Evolutionary conservation across 2,888 invertebrate genomes (phyloP), one percentile per base, ranked within the genome.

Genomic region (Imbricaverruca yamaguchii): DNA sequence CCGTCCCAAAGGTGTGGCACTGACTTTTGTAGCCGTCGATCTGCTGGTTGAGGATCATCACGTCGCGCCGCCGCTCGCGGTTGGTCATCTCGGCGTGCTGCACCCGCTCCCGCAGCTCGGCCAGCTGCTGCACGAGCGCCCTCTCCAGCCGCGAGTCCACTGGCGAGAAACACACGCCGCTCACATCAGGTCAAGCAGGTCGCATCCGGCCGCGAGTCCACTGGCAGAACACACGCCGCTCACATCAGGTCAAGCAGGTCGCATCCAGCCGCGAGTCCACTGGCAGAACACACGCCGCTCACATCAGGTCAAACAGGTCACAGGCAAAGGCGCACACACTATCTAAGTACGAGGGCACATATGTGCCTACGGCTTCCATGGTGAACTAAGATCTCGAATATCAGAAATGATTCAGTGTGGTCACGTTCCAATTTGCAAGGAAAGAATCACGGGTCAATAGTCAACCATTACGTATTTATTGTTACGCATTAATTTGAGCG

Each of bases 21-120:
- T 83, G 18, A 83, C 80, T 55, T 81, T 67, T 55, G 83, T 89
- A 88, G 78, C 90, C 90, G 82, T 93, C 88, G 85, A 92, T 92
- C 85, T 91, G 91, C 0, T 91, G 90, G 39, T 69, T 39, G 55
- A 93, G 87, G 82, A 91, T 88, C 83, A 92, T 91, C 12, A 94
- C 90, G 86, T 94, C 94, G 86, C 93, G 93, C 86, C 93, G 92
- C 18, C 93, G 89, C 8, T 92, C 91, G 53, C 92, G 89, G 87
- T 93, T 94, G 89, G 94, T 91, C 25, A 93, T 91, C 86, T 94
- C 93, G 77, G 95, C 88, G 86, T 93, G 93, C 86, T 93, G 92
- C 78, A 95, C 88, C 83, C 93, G 92, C 82, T 92, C 92, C 85
- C 93, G 92, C 85, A 94, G 89, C 85, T 94, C 93, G 9, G 93